Conservation (phyloP, 2,888 invertebrate species). For the Tribolium freemani region DNA sequence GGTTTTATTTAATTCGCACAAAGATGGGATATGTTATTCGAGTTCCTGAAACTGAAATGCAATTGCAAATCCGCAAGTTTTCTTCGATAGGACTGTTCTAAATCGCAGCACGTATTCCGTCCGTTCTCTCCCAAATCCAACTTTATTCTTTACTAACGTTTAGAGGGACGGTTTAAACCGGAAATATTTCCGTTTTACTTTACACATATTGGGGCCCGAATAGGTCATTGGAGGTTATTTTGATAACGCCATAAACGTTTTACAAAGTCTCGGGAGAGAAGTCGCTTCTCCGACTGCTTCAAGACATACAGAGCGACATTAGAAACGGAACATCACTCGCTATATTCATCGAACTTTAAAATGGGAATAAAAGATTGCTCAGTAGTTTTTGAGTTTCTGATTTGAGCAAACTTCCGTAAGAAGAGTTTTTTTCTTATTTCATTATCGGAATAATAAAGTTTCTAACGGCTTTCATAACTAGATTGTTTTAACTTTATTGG, state of each 20-base stretch:
- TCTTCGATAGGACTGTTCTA: neutral
- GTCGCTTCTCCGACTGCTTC: neutral
- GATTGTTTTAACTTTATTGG: neutral
- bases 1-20: neutral
- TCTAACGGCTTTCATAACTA: neutral
- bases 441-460: neutral
- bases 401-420: neutral
- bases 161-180: neutral
- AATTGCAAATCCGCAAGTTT: neutral
- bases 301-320: neutral
- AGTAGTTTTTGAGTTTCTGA: neutral
- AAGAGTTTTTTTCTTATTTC: neutral
- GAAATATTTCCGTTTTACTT: neutral
- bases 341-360: neutral
- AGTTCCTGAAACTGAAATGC: neutral
- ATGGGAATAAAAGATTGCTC: neutral
- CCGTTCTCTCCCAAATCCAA: neutral
- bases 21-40: neutral
- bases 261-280: neutral
- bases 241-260: neutral
- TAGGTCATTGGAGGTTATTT: neutral
- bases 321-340: too few species aligned
- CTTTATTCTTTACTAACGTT: neutral
- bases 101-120: neutral
- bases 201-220: neutral